Base-by-base conservation (phyloP, 2,113 vertebrate species). In the Zeus faber region DNA sequence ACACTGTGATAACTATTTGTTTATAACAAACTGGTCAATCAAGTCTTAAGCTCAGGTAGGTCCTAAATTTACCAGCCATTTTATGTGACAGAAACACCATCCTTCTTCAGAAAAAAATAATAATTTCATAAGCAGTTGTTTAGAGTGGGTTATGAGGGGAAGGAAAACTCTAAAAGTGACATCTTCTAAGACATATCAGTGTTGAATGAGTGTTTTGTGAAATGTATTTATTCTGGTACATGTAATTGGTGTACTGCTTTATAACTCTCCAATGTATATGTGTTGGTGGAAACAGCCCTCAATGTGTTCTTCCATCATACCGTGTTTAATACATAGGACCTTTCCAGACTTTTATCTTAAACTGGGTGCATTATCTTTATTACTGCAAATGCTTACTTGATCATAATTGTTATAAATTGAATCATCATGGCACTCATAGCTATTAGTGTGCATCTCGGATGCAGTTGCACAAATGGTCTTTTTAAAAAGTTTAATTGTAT, bases 11-110 rank as follows among this genome's bases (percentile, higher is more conserved):
- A 17, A 5, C 6, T 59, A 53, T 57, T 35, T 59, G 39, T 43
- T 23, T 58, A 50, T 20, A 37, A 62, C 40, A 40, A 60, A 62
- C 35, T 20, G 20, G 10, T 8, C 3, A 71, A 55, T 58, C 27
- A 11, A 54, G 45, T 26, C 43, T 68, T 60, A 66, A 60, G 56
- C 65, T 80, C 69, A 67, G 71, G 78, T 76, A 21, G 29, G 14
- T 54, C 44, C 51, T 21, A 24, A 31, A 53, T 67, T 52, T 51
- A 72, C 49, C 65, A 79, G 65, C 65, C 54, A 61, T 60, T 58
- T n/a, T n/a, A n/a, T n/a, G n/a, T n/a, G 55, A 67, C 54, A 17
- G 58, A 58, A 44, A 71, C 68, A 74, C 58, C 40, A 17, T 74
- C 57, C 22, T 40, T 71, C 33, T 16, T n/a, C n/a, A n/a, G 49